Conservation (phyloP, 2,888 invertebrate species). For the Drosophila atroscutellata region DNA sequence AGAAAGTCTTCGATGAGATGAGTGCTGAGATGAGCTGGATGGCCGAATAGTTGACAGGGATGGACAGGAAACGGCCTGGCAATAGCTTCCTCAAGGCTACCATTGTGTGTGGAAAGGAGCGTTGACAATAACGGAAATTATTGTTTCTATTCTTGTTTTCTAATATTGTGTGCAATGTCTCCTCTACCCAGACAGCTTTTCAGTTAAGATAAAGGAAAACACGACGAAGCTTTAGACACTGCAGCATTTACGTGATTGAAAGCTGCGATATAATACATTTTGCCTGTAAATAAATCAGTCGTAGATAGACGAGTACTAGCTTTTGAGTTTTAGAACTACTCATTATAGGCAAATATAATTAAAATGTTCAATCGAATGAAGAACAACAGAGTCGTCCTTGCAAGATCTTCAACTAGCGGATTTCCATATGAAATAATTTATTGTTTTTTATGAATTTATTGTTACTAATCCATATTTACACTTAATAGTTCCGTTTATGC, state of each 20-base stretch:
- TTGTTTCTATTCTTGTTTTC: conserved; percentile 65
- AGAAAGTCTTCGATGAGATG: conserved; percentile 59
- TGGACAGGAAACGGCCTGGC: conserved; percentile 63
- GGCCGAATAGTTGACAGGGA: conserved; percentile 32
- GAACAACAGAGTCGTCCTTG: not conserved
- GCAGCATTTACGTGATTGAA: conserved; percentile 13
- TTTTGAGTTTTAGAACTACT: not conserved
- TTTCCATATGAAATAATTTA: not conserved
- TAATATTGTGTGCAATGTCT: conserved; percentile 25
- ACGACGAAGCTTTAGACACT: conserved; percentile 1
- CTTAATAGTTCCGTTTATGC: not conserved
- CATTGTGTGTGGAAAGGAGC: conserved; percentile 55
- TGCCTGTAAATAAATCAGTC: not conserved
- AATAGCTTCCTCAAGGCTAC: conserved; percentile 42
- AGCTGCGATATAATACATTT: not conserved
- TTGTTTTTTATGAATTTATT: not conserved
- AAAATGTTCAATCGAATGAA: not conserved
- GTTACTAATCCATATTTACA: not conserved
- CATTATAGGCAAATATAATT: not conserved
- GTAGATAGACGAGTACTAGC: not conserved
- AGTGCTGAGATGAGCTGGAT: conserved; percentile 26
- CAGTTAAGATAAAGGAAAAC: conserved; percentile 33
- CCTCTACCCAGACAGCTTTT: conserved; percentile 9
- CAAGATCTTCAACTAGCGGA: not conserved
- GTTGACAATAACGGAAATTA: conserved; percentile 71